phyloP scores from a whole-genome alignment of 2,888 invertebrate species.

The Euzophera pinguis region DNA sequence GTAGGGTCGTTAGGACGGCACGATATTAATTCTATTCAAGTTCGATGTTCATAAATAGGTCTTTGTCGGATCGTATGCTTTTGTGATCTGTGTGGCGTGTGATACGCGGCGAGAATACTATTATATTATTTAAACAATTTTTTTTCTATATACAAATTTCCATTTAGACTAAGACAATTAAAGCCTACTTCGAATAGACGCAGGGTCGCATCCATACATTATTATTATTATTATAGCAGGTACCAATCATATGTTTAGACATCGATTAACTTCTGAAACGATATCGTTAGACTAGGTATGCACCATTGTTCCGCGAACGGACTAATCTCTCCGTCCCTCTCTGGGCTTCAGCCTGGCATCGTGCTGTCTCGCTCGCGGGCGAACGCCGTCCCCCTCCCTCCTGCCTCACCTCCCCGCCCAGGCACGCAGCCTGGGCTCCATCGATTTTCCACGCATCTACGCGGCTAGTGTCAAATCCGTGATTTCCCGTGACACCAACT shows the following conservation, averaged over 20 bases:
- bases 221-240: conserved; percentile 69
- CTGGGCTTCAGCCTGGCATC: conserved; percentile 22
- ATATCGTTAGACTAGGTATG: conserved; percentile 66
- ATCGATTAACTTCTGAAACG: conserved; percentile 56
- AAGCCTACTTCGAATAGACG: conserved; percentile 78
- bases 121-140: conserved; percentile 53
- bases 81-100: conserved; percentile 45
- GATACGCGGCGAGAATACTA: conserved; percentile 49
- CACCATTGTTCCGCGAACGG: conserved; percentile 70
- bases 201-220: conserved; percentile 78
- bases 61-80: conserved; percentile 53
- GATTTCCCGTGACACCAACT: conserved; percentile 38
- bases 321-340: conserved; percentile 31
- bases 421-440: conserved; percentile 38
- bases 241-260: conserved; percentile 72
- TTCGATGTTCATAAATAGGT: conserved; percentile 75
- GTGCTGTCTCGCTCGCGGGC: conserved; percentile 26
- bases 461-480: conserved; percentile 33
- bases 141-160: conserved; percentile 74
- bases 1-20: conserved; percentile 80
- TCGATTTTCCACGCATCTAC: conserved; percentile 50
- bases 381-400: conserved; percentile 27
- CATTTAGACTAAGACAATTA: conserved; percentile 78
- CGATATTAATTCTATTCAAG: conserved; percentile 77
- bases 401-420: conserved; percentile 30